phyloP scores from a whole-genome alignment of 2,113 vertebrate species.

The Bucco capensis region DNA sequence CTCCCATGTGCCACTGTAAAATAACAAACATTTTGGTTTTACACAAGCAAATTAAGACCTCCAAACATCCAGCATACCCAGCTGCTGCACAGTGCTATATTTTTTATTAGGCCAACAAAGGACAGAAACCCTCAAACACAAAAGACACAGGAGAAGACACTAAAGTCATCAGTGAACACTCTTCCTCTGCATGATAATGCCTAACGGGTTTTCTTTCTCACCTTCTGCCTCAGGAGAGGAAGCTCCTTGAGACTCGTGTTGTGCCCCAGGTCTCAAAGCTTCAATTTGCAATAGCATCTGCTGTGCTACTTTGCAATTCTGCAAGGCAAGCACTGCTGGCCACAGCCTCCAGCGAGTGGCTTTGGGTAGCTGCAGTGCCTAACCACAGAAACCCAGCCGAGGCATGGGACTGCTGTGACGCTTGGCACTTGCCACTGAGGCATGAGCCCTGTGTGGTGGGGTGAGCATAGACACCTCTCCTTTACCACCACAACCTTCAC shows the following conservation, averaged over 20 bases:
- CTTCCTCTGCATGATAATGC: background rate
- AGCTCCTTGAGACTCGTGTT: rapidly evolving
- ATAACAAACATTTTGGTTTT: background rate
- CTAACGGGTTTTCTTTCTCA: background rate
- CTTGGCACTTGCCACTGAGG: rapidly evolving
- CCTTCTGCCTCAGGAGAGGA: background rate
- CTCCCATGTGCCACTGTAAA: background rate
- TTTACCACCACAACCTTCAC: background rate
- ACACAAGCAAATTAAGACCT: too few relatives aligned
- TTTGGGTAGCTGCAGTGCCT: background rate
- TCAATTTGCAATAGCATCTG: background rate
- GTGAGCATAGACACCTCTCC: background rate
- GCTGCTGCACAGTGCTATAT: background rate
- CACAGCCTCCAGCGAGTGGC: background rate
- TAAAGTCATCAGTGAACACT: rapidly evolving
- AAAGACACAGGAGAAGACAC: background rate
- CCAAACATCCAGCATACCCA: background rate
- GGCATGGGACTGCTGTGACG: rapidly evolving
- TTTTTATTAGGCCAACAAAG: background rate
- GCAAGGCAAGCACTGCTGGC: background rate
- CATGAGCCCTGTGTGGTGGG: rapidly evolving
- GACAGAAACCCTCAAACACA: background rate
- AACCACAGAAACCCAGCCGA: background rate
- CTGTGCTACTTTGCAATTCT: background rate
- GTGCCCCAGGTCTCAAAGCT: background rate